Percentiles rank a stretch among this genome's conserved stretches.
Evolutionary conservation across 2,888 invertebrate species (phyloP).

Genomic region (Athalia rosae): DNA sequence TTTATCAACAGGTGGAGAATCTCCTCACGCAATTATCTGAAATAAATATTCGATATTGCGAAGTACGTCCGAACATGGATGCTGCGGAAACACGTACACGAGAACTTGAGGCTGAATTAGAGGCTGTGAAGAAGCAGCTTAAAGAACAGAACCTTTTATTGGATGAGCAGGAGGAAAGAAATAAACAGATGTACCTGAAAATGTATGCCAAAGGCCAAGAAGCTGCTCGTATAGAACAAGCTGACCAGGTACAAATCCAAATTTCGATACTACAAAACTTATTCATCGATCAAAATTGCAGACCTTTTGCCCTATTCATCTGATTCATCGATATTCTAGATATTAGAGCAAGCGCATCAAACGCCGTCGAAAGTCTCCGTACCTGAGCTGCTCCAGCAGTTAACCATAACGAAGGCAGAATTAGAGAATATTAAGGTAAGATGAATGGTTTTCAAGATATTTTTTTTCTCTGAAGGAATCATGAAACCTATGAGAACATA

Average conservation of each 20-base stretch:
- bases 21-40: constrained; percentile 83
- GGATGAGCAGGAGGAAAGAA: constrained; percentile 82
- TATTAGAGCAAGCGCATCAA: constrained; percentile 72
- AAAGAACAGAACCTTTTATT: constrained; percentile 80
- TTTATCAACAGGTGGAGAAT: constrained; percentile 78
- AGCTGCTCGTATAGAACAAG: constrained; percentile 83
- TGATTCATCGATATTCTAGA: constrained; percentile 52
- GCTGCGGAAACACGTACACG: constrained; percentile 82
- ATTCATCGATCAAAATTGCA: constrained; percentile 3
- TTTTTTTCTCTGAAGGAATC: not conserved
- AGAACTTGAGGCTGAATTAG: constrained; percentile 83
- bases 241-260: constrained; percentile 78
- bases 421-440: constrained; percentile 91
- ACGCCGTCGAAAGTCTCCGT: constrained; percentile 84
- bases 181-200: constrained; percentile 86
- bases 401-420: constrained; percentile 90
- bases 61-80: constrained; percentile 84
- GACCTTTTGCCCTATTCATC: not conserved
- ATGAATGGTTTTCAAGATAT: constrained; percentile 47
- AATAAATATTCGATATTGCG: constrained; percentile 86
- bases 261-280: not conserved
- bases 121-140: constrained; percentile 81
- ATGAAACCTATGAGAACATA: not conserved
- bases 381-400: constrained; percentile 87
- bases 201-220: constrained; percentile 90